Conservation (phyloP, 2,797 vertebrate species). For the Urocyon cinereoargenteus region DNA sequence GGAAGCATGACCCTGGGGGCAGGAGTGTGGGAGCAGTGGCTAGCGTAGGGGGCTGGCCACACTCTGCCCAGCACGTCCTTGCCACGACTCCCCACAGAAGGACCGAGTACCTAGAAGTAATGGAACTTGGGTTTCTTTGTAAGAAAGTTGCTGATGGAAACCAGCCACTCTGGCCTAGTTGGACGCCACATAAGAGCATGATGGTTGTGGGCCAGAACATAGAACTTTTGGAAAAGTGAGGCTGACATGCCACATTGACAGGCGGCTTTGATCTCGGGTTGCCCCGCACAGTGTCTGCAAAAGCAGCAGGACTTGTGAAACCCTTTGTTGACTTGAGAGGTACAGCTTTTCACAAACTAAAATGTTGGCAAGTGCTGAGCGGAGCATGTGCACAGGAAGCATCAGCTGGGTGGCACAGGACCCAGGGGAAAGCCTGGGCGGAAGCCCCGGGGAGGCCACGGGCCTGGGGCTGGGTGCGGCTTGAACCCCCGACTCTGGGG, state of each 20-base stretch:
- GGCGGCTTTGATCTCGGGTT: neutral
- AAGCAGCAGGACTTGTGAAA: neutral
- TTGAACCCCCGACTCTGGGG: neutral
- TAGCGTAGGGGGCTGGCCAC: neutral
- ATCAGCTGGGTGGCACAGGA: accelerated
- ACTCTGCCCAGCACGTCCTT: neutral
- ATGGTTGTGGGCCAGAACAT: neutral
- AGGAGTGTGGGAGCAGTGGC: neutral
- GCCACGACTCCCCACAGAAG: neutral
- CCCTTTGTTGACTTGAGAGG: neutral
- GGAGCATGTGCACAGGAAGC: neutral
- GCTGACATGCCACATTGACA: too few relatives aligned
- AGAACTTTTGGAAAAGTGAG: neutral
- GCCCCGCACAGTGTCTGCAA: neutral
- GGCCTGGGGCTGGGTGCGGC: too few relatives aligned
- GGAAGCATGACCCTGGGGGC: neutral
- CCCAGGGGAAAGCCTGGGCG: neutral
- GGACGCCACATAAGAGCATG: too few relatives aligned
- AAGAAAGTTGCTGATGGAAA: neutral
- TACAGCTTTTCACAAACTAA: neutral
- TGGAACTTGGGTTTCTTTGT: neutral
- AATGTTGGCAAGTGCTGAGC: neutral
- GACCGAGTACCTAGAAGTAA: neutral
- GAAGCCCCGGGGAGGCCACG: accelerated
- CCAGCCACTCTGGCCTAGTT: accelerated